Evolutionary conservation across 2,888 invertebrate species (phyloP).

Genomic region (Hymenopus coronatus): DNA sequence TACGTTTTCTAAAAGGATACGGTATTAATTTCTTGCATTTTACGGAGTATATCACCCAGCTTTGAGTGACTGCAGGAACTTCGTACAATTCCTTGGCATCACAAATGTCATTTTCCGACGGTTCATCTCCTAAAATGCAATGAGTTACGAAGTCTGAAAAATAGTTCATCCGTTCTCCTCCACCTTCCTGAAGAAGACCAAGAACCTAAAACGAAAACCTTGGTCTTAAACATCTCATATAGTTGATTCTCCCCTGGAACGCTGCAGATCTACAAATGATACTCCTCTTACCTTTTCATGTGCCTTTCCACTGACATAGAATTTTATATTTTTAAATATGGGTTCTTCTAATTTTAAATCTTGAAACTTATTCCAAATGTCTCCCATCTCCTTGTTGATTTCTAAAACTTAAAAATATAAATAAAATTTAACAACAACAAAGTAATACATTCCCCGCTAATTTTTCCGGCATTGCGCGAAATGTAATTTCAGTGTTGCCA

Average conservation of each 20-base stretch:
- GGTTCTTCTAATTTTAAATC: slow-evolving; percentile 49
- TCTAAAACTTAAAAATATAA: neutral
- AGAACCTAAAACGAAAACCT: slow-evolving; percentile 60
- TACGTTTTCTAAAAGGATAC: slow-evolving; percentile 50
- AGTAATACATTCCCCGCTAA: neutral
- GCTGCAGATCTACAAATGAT: neutral
- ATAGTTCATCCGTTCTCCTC: slow-evolving; percentile 84
- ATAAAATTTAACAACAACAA: neutral
- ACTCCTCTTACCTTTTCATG: slow-evolving; percentile 59
- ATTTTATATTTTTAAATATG: slow-evolving; percentile 81
- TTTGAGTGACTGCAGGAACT: slow-evolving; percentile 82
- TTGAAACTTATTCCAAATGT: neutral
- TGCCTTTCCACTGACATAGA: slow-evolving; percentile 77
- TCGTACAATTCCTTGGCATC: slow-evolving; percentile 93
- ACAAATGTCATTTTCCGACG: slow-evolving; percentile 79
- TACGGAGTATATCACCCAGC: slow-evolving; percentile 73
- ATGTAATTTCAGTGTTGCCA: neutral
- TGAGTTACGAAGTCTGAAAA: slow-evolving; percentile 91
- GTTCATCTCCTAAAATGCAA: slow-evolving; percentile 82
- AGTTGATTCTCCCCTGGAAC: no score
- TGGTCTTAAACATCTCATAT: neutral
- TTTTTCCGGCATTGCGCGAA: neutral
- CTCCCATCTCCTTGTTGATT: neutral
- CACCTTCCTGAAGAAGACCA: slow-evolving; percentile 75
- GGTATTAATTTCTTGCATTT: slow-evolving; percentile 58